These are phyloP conservation scores for Melanotaenia duboulayi DNA, from an alignment of 2,113 vertebrate genomes.

Conservation along the genomic window DNA sequence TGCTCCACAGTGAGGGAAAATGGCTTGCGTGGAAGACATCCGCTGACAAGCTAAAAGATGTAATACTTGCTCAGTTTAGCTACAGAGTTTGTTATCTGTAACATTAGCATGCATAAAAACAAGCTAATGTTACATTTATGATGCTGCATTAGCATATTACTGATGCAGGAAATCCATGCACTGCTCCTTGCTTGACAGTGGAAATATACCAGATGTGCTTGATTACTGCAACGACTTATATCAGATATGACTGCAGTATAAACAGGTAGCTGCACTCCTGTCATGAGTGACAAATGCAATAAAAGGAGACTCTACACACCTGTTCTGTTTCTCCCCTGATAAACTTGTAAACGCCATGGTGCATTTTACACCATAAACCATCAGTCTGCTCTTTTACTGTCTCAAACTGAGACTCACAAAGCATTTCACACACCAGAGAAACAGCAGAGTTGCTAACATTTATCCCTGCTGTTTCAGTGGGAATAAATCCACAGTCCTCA, in stretches of 20 bases:
- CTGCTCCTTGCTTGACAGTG: not conserved
- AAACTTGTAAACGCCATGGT: not conserved
- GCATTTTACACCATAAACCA: not conserved
- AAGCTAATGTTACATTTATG: not conserved
- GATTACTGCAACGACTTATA: not conserved
- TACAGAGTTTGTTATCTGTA: too few relatives aligned
- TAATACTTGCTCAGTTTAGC: not conserved
- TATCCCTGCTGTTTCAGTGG: not conserved
- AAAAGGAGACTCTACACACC: not conserved
- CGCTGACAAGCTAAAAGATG: not conserved
- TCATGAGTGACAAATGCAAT: not conserved
- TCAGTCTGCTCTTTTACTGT: not conserved
- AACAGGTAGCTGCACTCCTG: not conserved
- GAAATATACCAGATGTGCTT: not conserved
- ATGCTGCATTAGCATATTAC: not conserved
- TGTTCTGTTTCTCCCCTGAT: not conserved
- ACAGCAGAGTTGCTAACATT: not conserved
- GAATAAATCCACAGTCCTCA: not conserved
- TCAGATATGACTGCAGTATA: not conserved
- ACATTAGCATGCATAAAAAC: not conserved
- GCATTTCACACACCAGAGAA: conserved; percentile 17
- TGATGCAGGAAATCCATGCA: not conserved
- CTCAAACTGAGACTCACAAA: not conserved
- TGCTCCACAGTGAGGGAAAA: not conserved
- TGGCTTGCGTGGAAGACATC: not conserved